Base-by-base conservation (phyloP, 1,140 invertebrate species). In the Drosophila jambulina region DNA sequence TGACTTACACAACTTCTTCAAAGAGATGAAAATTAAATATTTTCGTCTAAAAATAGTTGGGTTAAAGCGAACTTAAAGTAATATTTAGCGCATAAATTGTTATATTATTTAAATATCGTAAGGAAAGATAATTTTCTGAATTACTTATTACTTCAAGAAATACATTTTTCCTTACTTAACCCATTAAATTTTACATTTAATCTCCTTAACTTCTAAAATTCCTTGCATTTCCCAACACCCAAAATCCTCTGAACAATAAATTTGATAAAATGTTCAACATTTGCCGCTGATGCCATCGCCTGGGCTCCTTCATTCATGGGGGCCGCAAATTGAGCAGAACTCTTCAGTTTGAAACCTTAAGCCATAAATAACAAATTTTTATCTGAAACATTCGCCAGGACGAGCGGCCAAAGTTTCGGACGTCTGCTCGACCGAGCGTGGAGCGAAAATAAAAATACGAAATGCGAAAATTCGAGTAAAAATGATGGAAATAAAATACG, bases 401-500 rank as follows among this genome's bases (percentile, higher is more conserved):
- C 68, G 69, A 80, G 76, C 76, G 68, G 57, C 71, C 76, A 84
- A 82, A 79, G 69, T 86, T 87, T 82, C 64, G 77, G 80, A 78
- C 74, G 69, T 65, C 64, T 90, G 84, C 58, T 83, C 71, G 72
- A 29, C 69, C 57, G 62, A 82, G 75, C 79, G 70, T 42, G 61
- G 63, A 80, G 62, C 74, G 29, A 51, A 62, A 59, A 63, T 51
- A 59, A 59, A 62, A 78, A 57, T 56, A 57, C 51, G 56, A 58
- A 48, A 64, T 40, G 56, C 74, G 81, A 87, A 87, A 83, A 78
- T 56, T 67, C 62, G 48, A 68, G 48, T 84, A 90, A 88, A 90
- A 90, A 90, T 84, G 85, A 88, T 90, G 85, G 77, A 90, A 90
- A 88, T 90, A 88, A 88, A 90, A 84, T 90, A 88, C 68, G 49